Conservation (phyloP, 1,140 invertebrate genomes). For the Zaprionus lachaisei region DNA sequence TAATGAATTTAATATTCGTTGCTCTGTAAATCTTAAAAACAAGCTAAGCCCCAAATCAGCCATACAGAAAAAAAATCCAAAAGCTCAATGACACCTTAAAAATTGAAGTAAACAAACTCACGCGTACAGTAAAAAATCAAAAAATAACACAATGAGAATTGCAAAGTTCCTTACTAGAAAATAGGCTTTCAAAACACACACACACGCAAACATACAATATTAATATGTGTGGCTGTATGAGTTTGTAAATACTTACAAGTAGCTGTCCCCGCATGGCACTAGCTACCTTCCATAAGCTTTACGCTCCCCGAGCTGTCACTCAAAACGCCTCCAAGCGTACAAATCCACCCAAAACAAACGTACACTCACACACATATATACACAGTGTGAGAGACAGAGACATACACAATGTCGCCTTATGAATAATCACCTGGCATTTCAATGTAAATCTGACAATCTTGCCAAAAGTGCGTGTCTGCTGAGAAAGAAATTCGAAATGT, state of each 20-base stretch:
- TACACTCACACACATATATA: constrained; percentile 12
- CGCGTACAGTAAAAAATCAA: constrained; percentile 14
- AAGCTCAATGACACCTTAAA: constrained; percentile 35
- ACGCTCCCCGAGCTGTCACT: constrained; percentile 61
- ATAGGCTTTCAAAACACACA: constrained; percentile 2
- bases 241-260: constrained; percentile 25
- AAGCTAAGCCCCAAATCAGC: constrained; percentile 5
- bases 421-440: constrained; percentile 69
- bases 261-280: constrained; percentile 14
- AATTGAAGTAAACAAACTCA: constrained; percentile 22
- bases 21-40: neutral
- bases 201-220: neutral
- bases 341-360: constrained; percentile 36
- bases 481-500: constrained; percentile 58
- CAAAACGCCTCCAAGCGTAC: constrained; percentile 58
- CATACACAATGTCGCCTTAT: constrained; percentile 53
- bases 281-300: constrained; percentile 19
- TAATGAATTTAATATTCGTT: neutral
- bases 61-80: neutral
- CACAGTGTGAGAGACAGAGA: neutral
- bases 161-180: constrained; percentile 25
- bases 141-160: constrained; percentile 27
- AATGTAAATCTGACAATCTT: constrained; percentile 65
- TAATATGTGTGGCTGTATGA: neutral
- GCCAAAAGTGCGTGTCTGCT: constrained; percentile 54